phyloP scores from a whole-genome alignment of 2,797 vertebrate species.

The Picus viridis region DNA sequence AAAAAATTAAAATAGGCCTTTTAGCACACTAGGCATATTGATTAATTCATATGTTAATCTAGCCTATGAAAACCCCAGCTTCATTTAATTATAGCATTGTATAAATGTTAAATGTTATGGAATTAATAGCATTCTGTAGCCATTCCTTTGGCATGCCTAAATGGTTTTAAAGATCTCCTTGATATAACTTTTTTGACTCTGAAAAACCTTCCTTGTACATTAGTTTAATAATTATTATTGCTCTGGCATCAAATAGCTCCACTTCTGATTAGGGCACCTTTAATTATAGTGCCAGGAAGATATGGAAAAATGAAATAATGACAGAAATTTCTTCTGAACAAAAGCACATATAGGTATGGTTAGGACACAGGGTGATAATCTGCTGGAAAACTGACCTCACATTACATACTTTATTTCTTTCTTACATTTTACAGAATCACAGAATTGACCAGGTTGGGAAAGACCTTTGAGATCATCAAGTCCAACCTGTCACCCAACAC shows the following conservation, averaged over 20 bases:
- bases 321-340: not conserved
- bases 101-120: not conserved
- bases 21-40: not conserved
- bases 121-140: not conserved
- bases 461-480: no score
- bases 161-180: not conserved
- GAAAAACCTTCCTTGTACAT: not conserved
- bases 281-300: not conserved
- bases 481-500: no score
- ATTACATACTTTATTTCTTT: not conserved
- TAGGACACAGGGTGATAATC: not conserved
- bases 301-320: accelerated
- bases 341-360: not conserved
- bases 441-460: no score
- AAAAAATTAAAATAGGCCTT: accelerated
- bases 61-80: not conserved
- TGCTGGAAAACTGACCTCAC: not conserved
- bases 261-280: not conserved
- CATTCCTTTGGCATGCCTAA: not conserved
- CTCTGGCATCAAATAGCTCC: not conserved
- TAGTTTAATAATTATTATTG: not conserved
- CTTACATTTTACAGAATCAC: not conserved
- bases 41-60: not conserved
- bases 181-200: not conserved
- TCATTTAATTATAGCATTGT: not conserved